Evolutionary conservation across 2,113 vertebrate species (phyloP).

Genomic region (Istiophorus platypterus): DNA sequence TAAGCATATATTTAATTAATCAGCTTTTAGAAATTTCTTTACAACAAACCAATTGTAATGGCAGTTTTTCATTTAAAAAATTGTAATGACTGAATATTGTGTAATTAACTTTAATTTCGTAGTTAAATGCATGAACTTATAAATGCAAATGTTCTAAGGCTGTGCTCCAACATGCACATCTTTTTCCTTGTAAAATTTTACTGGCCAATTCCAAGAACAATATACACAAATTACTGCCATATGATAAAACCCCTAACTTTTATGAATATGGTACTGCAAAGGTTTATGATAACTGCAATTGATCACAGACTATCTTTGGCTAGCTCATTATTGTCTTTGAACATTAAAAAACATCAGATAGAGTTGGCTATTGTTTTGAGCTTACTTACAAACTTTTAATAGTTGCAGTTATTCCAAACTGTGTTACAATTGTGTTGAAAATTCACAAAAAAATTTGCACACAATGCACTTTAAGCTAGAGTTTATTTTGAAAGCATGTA

Average conservation of each 20-base stretch:
- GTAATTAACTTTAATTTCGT: background rate
- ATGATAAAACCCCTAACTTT: conserved; percentile 4
- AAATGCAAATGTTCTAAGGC: background rate
- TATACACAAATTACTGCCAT: background rate
- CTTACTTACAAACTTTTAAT: background rate
- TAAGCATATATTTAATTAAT: too few relatives aligned
- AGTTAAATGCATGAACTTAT: background rate
- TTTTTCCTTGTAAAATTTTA: background rate
- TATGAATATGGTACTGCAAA: conserved; percentile 22
- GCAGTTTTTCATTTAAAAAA: background rate
- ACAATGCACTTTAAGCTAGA: background rate
- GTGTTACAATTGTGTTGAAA: background rate
- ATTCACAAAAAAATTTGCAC: background rate
- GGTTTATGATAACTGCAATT: conserved; percentile 2
- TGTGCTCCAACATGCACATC: background rate
- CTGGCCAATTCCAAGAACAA: background rate
- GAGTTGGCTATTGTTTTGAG: background rate
- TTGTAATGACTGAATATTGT: background rate
- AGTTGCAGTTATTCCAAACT: background rate
- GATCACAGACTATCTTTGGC: conserved; percentile 9
- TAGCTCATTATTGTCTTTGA: background rate
- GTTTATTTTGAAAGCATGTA: background rate
- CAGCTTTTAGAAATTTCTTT: background rate
- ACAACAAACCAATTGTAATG: background rate
- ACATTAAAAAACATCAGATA: background rate